Base-by-base conservation (phyloP, 1,140 invertebrate species). In the Archivesica marissinica region DNA sequence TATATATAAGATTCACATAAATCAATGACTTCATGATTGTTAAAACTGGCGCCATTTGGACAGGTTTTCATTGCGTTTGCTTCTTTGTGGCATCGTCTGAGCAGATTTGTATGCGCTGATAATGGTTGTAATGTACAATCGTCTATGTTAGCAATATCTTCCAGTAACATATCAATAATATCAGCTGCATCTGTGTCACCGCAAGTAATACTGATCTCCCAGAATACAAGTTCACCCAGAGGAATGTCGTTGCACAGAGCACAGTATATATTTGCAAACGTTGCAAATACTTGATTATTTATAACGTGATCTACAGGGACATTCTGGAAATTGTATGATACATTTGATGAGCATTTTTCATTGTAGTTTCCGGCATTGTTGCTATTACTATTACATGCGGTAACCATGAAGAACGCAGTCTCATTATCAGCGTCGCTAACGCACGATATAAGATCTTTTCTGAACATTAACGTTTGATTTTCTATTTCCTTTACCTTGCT, bases 251-350 rank as follows among this genome's bases (percentile, higher is more conserved):
- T 76, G 39, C 74, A 76, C 0, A 56, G 25, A 33, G 74, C 74
- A 56, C 74, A 76, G 13, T 76, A 56, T n/a, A 56, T 28, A 30
- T 76, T 76, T 28, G 30, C 59, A 33, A 76, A 76, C 6, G 54
- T 76, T 17, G 35, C 33, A 13, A 56, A 30, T 25, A 52, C 33
- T 56, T 76, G 4, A 23, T 20, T 33, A 56, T 54, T 38, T 0
- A 76, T 25, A 20, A 56, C 33, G 30, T 56, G 23, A 59, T 76
- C 38, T 0, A 76, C 74, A 23, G 74, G 74, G 1, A 76, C 25
- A 70, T 70, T 72, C 7, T 50, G 6, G 6, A 33, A 11, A 17
- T 23, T 30, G 25, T 47, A 33, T 9, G 2, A 30, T 0, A 20
- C 28, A 3, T 0, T 13, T 11, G 39, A 33, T n/a, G n/a, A n/a